Conservation (phyloP, 2,888 invertebrate genomes). For the Chalcosyrphus nemorum region DNA sequence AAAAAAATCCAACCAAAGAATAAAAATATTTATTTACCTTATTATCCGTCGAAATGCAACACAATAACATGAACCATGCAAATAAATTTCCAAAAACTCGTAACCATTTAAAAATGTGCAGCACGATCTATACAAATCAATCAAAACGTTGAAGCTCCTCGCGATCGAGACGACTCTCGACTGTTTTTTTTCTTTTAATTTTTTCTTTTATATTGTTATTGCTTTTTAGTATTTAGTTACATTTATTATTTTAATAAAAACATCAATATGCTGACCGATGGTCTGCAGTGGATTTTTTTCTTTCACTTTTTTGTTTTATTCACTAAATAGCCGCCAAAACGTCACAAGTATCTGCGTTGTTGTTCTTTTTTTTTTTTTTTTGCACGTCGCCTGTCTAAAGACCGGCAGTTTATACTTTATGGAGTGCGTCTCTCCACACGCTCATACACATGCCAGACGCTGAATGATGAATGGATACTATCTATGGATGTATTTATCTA, state of each 20-base stretch:
- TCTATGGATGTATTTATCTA: slow-evolving; percentile 6
- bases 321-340: slow-evolving; percentile 61
- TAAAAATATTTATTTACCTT: slow-evolving; percentile 58
- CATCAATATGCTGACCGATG: slow-evolving; percentile 40
- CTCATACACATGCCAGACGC: slow-evolving; percentile 41
- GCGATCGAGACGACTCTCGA: slow-evolving; percentile 49
- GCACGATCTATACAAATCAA: slow-evolving; percentile 72
- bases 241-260: slow-evolving; percentile 34
- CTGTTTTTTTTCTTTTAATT: slow-evolving; percentile 20
- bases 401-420: slow-evolving; percentile 49
- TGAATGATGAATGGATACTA: slow-evolving; percentile 62
- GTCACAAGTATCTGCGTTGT: slow-evolving; percentile 49
- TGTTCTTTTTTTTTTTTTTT: too few species aligned
- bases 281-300: background rate
- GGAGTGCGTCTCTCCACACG: slow-evolving; percentile 53
- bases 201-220: slow-evolving; percentile 38
- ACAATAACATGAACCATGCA: slow-evolving; percentile 37
- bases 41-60: slow-evolving; percentile 54
- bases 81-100: slow-evolving; percentile 71
- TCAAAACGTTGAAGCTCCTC: slow-evolving; percentile 51
- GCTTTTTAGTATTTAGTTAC: slow-evolving; percentile 48
- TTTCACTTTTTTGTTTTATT: slow-evolving; percentile 28
- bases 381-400: slow-evolving; percentile 28
- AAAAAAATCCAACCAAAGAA: slow-evolving; percentile 3
- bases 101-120: slow-evolving; percentile 70